These are phyloP conservation scores for Aldrovandia affinis DNA, from an alignment of 2,797 vertebrate genomes.

Conservation along the genomic window DNA sequence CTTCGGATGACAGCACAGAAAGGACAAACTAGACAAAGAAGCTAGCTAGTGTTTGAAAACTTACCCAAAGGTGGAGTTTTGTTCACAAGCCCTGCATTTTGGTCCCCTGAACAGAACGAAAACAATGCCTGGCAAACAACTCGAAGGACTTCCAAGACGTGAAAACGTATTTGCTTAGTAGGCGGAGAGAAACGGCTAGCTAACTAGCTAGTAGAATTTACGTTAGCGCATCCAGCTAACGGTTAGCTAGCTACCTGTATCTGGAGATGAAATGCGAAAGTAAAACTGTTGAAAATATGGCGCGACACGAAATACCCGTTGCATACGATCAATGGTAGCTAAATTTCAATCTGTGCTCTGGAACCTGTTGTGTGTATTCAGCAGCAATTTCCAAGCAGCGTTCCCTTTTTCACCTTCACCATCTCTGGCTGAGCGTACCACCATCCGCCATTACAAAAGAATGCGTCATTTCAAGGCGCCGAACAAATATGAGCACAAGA, in stretches of 20 bases:
- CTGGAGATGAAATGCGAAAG: neutral
- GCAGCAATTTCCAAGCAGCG: neutral
- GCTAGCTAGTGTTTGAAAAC: neutral
- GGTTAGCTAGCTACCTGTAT: neutral
- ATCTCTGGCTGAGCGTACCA: neutral
- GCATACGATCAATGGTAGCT: neutral
- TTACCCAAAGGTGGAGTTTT: conserved; percentile 14
- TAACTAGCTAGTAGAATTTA: neutral
- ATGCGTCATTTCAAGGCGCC: conserved; percentile 7
- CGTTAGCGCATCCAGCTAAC: neutral
- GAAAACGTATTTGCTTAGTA: neutral
- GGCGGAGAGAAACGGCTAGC: neutral
- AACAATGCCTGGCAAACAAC: neutral
- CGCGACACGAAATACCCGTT: neutral
- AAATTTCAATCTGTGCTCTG: neutral
- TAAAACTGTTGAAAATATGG: neutral
- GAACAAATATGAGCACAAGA: neutral
- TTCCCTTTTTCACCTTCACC: conserved; percentile 17
- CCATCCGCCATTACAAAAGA: neutral
- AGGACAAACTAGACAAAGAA: neutral
- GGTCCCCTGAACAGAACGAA: neutral
- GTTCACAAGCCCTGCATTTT: conserved; percentile 29
- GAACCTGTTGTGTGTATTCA: neutral
- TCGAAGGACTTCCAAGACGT: neutral
- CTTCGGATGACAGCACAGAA: neutral